Evolutionary conservation across 2,888 invertebrate genomes (phyloP), one percentile per base, ranked within the genome.

Genomic region (Orthonychiurus folsomi): DNA sequence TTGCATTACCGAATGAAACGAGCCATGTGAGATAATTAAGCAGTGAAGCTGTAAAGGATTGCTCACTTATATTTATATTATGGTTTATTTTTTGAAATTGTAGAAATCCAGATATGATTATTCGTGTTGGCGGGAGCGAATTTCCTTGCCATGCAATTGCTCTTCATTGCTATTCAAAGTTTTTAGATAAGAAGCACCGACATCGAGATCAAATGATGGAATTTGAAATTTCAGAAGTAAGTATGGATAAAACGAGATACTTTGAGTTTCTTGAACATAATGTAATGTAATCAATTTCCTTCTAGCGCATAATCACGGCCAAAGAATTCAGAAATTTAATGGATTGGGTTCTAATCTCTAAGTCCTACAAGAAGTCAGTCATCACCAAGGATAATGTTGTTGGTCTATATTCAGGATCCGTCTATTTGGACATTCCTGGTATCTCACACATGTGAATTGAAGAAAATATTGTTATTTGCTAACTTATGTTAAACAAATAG

Each of bases 341-440:
- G 69, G 65, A 72, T 47, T 72, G 72, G 72, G 69, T 72, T 24
- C n/a, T 71, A 1, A 61, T 68, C 21, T 62, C 63, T 3, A 63
- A 67, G 20, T 53, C 63, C 3, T 60, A 56, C 1, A 59, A 69
- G 26, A 24, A 26, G 15, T 27, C 26, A 24, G 60, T 68, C 2
- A 52, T 71, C 18, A 66, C 48, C 1, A 61, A 66, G 21, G 65
- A 63, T 9, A 71, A 71, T 61, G 65, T 71, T 2, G 60, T 69
- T 12, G 47, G 61, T 12, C 50, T 71, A 0, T 72, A 64, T 53
- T 55, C 63, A 18, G 67, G 66, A 24, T 66, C 69, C 1, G 54
- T 59, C 2, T 66, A 61, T 57, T 52, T 72, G 12, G 66, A 59
- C 27, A 68, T 69, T 9, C 56, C 63, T 28, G 66, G 66, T 59